These are phyloP conservation scores for Hemichromis elongatus DNA, from an alignment of 2,113 vertebrate species.

Conservation along the genomic window DNA sequence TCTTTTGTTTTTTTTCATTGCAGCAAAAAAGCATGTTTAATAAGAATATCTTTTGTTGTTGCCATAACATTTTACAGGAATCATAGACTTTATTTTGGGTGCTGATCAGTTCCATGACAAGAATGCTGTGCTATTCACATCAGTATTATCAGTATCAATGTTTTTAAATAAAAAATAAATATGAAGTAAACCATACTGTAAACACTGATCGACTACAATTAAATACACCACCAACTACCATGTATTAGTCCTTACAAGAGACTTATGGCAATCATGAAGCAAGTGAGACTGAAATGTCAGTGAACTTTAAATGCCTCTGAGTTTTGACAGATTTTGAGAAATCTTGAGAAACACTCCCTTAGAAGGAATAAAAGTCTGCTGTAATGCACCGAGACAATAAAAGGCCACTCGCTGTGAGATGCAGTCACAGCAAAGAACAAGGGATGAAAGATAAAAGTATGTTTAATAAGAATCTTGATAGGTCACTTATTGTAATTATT, in stretches of 20 bases:
- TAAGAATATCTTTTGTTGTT: background rate
- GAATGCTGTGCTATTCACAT: too few relatives aligned
- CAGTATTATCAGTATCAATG: too few relatives aligned
- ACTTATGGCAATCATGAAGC: background rate
- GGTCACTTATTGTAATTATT: constrained; percentile 18
- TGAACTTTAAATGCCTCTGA: background rate
- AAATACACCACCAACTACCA: background rate
- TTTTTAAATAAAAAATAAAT: background rate
- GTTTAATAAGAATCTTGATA: constrained; percentile 5
- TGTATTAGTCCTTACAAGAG: background rate
- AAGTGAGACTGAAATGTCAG: background rate
- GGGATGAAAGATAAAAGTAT: constrained; percentile 12
- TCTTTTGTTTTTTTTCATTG: too few relatives aligned
- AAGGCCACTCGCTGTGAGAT: background rate
- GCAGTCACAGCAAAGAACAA: constrained; percentile 3
- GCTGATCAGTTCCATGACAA: background rate
- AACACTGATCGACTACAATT: too few relatives aligned
- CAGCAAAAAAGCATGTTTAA: too few relatives aligned
- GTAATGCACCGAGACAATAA: background rate
- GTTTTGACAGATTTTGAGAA: background rate
- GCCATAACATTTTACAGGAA: background rate
- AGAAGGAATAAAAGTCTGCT: constrained; percentile 10
- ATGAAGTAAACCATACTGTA: background rate
- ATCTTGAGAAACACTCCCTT: constrained; percentile 7
- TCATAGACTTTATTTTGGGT: background rate